Evolutionary conservation across 1,140 invertebrate genomes (phyloP).

Genomic region (Planococcus citri): DNA sequence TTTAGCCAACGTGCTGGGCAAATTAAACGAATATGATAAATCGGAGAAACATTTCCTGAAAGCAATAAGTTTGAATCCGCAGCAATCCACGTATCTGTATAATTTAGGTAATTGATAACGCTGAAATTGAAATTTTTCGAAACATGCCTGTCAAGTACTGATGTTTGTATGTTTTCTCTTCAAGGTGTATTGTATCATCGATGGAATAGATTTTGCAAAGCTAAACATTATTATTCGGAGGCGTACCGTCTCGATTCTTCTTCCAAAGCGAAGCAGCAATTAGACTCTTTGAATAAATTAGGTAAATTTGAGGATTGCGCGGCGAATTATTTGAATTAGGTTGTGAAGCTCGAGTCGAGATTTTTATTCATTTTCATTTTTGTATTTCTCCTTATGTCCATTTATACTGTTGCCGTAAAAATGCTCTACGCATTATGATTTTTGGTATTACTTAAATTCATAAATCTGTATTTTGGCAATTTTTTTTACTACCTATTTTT

Average conservation of each 20-base stretch:
- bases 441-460: too few relatives aligned
- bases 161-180: too few relatives aligned
- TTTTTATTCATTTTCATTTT: too few relatives aligned
- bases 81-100: constrained; percentile 48
- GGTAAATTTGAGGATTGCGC: background rate
- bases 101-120: constrained; percentile 58
- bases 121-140: constrained; percentile 12
- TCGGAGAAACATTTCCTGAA: constrained; percentile 68
- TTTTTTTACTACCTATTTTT: too few relatives aligned
- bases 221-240: constrained; percentile 58
- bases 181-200: constrained; percentile 84
- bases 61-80: constrained; percentile 51
- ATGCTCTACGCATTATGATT: too few relatives aligned
- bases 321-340: background rate
- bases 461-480: too few relatives aligned
- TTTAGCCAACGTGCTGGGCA: constrained; percentile 77
- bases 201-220: constrained; percentile 66
- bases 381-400: too few relatives aligned
- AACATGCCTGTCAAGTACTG: too few relatives aligned
- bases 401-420: too few relatives aligned
- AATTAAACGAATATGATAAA: constrained; percentile 55
- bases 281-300: background rate
- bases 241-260: constrained; percentile 59
- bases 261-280: constrained; percentile 32
- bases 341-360: background rate